Percentiles rank a stretch among this genome's conserved stretches.
These are phyloP conservation scores for Plusia festucae DNA, from an alignment of 2,888 invertebrate species.

Conservation along the genomic window DNA sequence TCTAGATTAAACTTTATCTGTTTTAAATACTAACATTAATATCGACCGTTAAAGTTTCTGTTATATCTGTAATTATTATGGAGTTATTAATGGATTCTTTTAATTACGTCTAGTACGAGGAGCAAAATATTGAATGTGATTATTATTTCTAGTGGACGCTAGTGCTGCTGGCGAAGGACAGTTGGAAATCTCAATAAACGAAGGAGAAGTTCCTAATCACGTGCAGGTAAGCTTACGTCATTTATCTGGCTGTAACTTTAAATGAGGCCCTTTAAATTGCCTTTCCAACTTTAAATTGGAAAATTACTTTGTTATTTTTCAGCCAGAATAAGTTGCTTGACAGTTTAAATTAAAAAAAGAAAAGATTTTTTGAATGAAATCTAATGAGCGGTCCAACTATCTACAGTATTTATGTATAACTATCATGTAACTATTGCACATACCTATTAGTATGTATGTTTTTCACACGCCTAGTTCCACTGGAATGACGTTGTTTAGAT, in stretches of 20 bases:
- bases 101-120: not conserved
- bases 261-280: conserved; percentile 29
- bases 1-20: conserved; percentile 24
- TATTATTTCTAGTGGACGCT: conserved; percentile 95
- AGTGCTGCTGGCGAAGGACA: conserved; percentile 99
- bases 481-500: not conserved
- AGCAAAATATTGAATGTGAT: not conserved
- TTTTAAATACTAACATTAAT: conserved; percentile 6
- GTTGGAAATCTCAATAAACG: conserved; percentile 99
- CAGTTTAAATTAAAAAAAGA: not conserved
- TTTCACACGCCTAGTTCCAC: not conserved
- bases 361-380: not conserved
- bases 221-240: conserved; percentile 90
- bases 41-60: conserved; percentile 12
- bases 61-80: conserved; percentile 6
- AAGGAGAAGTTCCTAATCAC: conserved; percentile 99
- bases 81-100: not conserved
- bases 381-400: too few species aligned
- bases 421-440: too few species aligned
- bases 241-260: conserved; percentile 36
- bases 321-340: conserved; percentile 1
- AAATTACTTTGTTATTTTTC: conserved; percentile 10
- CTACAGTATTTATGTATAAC: not conserved
- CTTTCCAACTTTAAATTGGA: conserved; percentile 38
- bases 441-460: too few species aligned